Conservation (phyloP, 92 coral and sea anemone species). For the Virgularia gustaviana region DNA sequence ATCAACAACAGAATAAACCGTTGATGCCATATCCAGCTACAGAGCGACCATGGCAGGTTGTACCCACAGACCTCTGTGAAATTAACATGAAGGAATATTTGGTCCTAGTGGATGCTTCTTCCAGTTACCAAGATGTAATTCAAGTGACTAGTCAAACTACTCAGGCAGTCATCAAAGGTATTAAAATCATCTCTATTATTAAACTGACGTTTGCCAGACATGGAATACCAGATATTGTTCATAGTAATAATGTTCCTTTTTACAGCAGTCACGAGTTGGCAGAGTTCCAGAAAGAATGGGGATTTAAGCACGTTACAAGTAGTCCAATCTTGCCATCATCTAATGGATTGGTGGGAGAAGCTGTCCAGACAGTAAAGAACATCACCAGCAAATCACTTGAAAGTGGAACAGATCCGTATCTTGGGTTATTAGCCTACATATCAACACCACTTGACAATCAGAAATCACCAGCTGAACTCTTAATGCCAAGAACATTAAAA, state of each 20-base stretch:
- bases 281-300: background rate
- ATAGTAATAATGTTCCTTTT: conserved; percentile 12
- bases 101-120: conserved; percentile 17
- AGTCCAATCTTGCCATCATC: background rate
- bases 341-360: background rate
- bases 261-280: background rate
- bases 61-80: no score
- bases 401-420: background rate
- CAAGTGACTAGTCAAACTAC: background rate
- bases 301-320: conserved; percentile 4
- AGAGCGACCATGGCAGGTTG: no score
- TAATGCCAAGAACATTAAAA: no score
- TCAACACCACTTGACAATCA: conserved; percentile 19
- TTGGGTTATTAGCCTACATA: conserved; percentile 3
- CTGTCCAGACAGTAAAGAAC: background rate
- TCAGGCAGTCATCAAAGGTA: background rate
- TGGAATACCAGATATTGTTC: conserved; percentile 16
- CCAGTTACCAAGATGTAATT: conserved; percentile 9
- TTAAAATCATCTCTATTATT: no score
- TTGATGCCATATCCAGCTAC: no score
- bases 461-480: background rate
- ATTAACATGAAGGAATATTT: no score
- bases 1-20: no score
- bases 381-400: background rate
- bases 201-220: background rate